Conservation (phyloP, 1,140 invertebrate species). For the Pristionchus pacificus region DNA sequence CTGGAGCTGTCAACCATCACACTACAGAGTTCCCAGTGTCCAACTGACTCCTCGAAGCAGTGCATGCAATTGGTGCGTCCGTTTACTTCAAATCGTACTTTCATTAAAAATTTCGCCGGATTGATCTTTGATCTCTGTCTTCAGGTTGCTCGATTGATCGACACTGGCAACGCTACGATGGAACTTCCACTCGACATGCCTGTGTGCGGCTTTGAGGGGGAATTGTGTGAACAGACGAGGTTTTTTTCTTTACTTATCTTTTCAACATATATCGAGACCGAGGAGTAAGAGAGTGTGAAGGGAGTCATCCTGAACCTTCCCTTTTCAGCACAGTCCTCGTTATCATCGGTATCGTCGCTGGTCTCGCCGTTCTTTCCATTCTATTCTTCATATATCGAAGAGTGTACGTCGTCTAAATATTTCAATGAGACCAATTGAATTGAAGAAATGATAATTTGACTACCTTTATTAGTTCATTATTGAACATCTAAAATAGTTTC, state of each 20-base stretch:
- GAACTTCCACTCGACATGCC: slow-evolving; percentile 18
- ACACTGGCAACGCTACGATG: background rate
- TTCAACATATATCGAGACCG: background rate
- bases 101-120: too few relatives aligned
- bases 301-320: slow-evolving; percentile 16
- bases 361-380: slow-evolving; percentile 17
- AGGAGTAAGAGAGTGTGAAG: background rate
- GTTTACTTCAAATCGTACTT: too few relatives aligned
- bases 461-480: background rate
- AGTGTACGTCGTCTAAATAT: slow-evolving; percentile 29
- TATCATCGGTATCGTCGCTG: slow-evolving; percentile 20
- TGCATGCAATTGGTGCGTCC: background rate
- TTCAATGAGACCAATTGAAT: background rate
- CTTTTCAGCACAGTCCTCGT: slow-evolving; percentile 24
- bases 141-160: background rate
- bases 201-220: slow-evolving; percentile 32
- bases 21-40: background rate
- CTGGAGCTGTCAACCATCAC: background rate
- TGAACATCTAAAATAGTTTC: slow-evolving; percentile 1
- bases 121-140: too few relatives aligned
- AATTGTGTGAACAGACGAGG: slow-evolving; percentile 36
- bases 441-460: slow-evolving; percentile 2
- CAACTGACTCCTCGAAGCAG: background rate
- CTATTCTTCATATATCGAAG: slow-evolving; percentile 19
- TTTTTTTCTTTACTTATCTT: background rate